phyloP scores from a whole-genome alignment of 2,113 vertebrate species.

The Colistium nudipinnis region DNA sequence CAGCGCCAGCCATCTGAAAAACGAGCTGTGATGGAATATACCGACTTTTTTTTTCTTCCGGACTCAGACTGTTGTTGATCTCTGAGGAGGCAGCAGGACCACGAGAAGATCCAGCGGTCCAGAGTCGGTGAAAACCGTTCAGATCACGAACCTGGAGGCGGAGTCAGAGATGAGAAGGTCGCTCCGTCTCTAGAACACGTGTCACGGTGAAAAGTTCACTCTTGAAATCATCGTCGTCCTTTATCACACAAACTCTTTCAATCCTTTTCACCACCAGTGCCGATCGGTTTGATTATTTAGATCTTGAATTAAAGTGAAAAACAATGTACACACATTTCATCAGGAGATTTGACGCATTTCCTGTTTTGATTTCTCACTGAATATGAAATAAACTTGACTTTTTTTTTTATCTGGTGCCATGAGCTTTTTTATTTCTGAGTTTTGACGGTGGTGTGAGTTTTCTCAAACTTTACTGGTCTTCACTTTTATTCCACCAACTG shows the following conservation, averaged over 20 bases:
- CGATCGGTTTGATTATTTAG: neutral
- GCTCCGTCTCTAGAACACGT: too few relatives aligned
- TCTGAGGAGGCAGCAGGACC: slow-evolving; percentile 11
- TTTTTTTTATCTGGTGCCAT: slow-evolving; percentile 19
- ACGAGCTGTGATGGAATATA: slow-evolving; percentile 84
- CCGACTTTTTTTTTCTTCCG: neutral
- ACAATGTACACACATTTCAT: neutral
- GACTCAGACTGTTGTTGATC: neutral
- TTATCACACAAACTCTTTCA: neutral
- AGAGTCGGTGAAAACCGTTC: slow-evolving; percentile 1
- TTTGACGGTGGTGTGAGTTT: neutral
- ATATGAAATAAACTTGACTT: slow-evolving; percentile 42
- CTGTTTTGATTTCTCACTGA: slow-evolving; percentile 41
- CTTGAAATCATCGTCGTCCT: neutral
- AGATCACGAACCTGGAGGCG: neutral
- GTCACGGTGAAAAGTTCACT: neutral
- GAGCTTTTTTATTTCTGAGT: neutral
- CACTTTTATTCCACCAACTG: too few relatives aligned
- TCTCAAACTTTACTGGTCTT: neutral
- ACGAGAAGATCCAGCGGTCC: neutral
- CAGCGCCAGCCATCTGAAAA: slow-evolving; percentile 75
- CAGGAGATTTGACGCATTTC: slow-evolving; percentile 1
- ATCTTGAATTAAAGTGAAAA: slow-evolving; percentile 9
- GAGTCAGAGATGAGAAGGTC: too few relatives aligned
- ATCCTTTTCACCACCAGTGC: neutral